These are phyloP conservation scores for Choristoneura fumiferana DNA, from an alignment of 1,140 invertebrate genomes.

Conservation along the genomic window DNA sequence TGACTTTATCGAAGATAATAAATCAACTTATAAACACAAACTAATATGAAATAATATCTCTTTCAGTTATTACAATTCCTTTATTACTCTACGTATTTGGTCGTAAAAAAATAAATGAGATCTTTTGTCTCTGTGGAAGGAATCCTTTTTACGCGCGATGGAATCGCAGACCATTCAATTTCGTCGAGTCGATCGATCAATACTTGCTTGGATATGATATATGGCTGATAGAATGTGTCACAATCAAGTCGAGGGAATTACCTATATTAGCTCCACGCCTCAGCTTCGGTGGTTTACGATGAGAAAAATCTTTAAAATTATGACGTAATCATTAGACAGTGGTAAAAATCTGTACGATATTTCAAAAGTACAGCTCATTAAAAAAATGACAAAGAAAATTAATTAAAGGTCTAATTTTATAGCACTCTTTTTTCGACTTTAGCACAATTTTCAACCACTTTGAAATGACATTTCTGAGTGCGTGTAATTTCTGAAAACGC, in stretches of 20 bases:
- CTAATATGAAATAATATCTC: constrained; percentile 16
- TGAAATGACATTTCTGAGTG: too few relatives aligned
- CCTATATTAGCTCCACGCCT: neutral
- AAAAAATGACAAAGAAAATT: too few relatives aligned
- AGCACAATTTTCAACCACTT: too few relatives aligned
- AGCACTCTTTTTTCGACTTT: too few relatives aligned
- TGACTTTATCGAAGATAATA: neutral
- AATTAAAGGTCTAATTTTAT: too few relatives aligned
- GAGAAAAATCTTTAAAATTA: too few relatives aligned
- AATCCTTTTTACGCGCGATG: constrained; percentile 21
- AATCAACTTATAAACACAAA: constrained; percentile 16
- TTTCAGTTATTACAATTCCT: constrained; percentile 5
- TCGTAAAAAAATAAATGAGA: constrained; percentile 27
- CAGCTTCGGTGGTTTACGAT: neutral
- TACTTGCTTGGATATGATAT: constrained; percentile 9
- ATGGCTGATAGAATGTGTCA: constrained; percentile 15
- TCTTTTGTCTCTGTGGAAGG: constrained; percentile 14
- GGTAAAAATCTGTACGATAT: too few relatives aligned
- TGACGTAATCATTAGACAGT: too few relatives aligned
- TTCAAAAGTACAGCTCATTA: too few relatives aligned
- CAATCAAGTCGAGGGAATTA: constrained; percentile 1
- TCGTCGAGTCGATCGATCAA: constrained; percentile 12
- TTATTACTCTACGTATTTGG: constrained; percentile 20
- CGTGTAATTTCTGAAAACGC: neutral
- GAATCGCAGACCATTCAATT: constrained; percentile 19